Conservation (phyloP, 2,797 vertebrate genomes). For the Meda fulgida region DNA sequence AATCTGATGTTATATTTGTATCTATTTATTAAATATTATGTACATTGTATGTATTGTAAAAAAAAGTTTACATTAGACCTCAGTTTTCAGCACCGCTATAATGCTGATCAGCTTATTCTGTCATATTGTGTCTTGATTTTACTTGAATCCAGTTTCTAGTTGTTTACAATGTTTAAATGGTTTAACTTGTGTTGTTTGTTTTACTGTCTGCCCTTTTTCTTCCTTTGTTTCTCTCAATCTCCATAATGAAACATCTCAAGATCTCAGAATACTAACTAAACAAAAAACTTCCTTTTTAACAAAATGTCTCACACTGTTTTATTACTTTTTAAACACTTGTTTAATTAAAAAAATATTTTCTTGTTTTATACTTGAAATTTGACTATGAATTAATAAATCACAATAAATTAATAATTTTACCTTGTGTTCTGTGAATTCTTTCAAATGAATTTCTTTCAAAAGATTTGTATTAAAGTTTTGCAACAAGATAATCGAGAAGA, state of each 20-base stretch:
- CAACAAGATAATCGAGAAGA: background rate
- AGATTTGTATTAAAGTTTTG: background rate
- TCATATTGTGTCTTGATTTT: slow-evolving; percentile 54
- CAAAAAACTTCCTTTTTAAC: background rate
- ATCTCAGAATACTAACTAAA: background rate
- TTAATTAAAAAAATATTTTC: slow-evolving; percentile 28
- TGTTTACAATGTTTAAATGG: slow-evolving; percentile 72
- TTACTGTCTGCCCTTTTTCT: background rate
- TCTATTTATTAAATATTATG: slow-evolving; percentile 64
- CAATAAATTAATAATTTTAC: background rate
- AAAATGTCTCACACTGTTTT: background rate
- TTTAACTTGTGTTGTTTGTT: slow-evolving; percentile 16
- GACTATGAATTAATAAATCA: background rate
- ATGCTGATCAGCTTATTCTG: slow-evolving; percentile 27
- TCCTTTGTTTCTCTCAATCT: background rate
- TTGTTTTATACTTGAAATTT: slow-evolving; percentile 37
- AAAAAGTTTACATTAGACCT: slow-evolving; percentile 57
- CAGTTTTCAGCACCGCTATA: slow-evolving; percentile 49
- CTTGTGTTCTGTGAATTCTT: slow-evolving; percentile 8
- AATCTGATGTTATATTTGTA: slow-evolving; percentile 54
- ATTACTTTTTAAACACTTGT: background rate
- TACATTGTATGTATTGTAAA: slow-evolving; percentile 44
- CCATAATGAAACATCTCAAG: background rate
- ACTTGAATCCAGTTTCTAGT: slow-evolving; percentile 70
- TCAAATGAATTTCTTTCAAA: no score